Evolutionary conservation across 1,140 invertebrate species (phyloP), one percentile per base, ranked within the genome.

Genomic region (Drosophila gunungcola): DNA sequence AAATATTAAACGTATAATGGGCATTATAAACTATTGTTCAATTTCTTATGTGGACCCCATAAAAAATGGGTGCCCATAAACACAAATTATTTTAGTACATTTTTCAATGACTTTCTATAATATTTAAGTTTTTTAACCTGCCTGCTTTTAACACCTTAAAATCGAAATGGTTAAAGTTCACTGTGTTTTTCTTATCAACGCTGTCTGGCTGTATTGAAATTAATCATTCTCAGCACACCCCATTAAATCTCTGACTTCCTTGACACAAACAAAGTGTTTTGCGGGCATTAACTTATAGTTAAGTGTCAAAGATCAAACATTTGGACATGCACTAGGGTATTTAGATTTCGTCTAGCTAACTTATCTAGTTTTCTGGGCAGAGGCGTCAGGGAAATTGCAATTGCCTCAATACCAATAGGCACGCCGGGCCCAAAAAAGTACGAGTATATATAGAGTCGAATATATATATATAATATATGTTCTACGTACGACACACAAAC

Each of bases 401-500:
- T 88, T 75, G 57, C 45, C 74, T 78, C 48, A 34, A 16, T 34
- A 9, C 27, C 29, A 29, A 11, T n/a, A 48, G 7, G 48, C 48
- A 51, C 80, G 75, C 39, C 54, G 51, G 43, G 56, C 74, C 73
- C 73, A 60, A 69, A 45, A 77, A 63, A 82, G 64, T 65, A 54
- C 46, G 27, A 65, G 58, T 61, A 29, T 21, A 73, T 51, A 73
- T 57, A 67, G 48, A 70, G 48, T 42, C 29, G 9, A n/a, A 34
- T 55, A 55, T 68, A 41, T 48, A 39, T 49, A n/a, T 32, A n/a
- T 63, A 39, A 27, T 64, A 29, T 25, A 36, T 45, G 32, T 38
- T 39, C 53, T 69, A 73, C 65, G 68, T 78, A 76, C 79, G 82
- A 82, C 81, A 86, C 60, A 86, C 64, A 53, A 74, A 74, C 73